Evolutionary conservation across 2,113 vertebrate species (phyloP), one percentile per base, ranked within the genome.

Genomic region (Zosterops borbonicus): DNA sequence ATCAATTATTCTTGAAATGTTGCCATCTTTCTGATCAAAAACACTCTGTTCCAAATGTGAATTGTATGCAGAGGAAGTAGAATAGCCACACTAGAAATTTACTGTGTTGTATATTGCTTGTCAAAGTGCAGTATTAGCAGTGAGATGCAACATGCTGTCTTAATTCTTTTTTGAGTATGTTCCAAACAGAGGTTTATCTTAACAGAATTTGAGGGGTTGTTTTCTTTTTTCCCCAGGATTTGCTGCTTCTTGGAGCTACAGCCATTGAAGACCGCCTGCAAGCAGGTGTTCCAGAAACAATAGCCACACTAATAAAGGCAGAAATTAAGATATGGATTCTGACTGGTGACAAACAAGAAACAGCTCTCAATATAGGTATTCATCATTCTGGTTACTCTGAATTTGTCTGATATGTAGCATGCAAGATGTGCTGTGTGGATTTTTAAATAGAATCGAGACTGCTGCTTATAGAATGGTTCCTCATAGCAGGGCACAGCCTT

Each of bases 301-400:
- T 99, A 95, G 97, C 98, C 87, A 99, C 99, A 10, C 97, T 99
- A 83, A 98, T 99, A 95, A 99, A 98, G 96, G 99, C 99, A 50
- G 98, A 99, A 96, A 99, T 99, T 93, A 99, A 99, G 97, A 99
- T 99, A 91, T 99, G 99, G 99, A 98, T 99, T 95, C 98, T 99
- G 96, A 99, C 99, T 0, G 99, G 99, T 58, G 99, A 99, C 97
- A 99, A 99, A 91, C 99, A 99, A 94, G 99, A 99, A 98, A 99
- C 99, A 1, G 99, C 99, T 92, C 98, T 99, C 56, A 99, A 99
- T 87, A 99, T 99, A 95, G 99, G 99, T 99, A 98, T 95, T 9
- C 3, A 6, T 55, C 31, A 46, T 73, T 58, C 44, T 88, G 41
- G 2, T 83, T 92, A 44, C 31, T 80, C 23, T 79, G 37, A 31